Percentiles rank a stretch among this genome's conserved stretches.
phyloP scores from a whole-genome alignment of 2,797 vertebrate genomes.

The Leuciscus waleckii region DNA sequence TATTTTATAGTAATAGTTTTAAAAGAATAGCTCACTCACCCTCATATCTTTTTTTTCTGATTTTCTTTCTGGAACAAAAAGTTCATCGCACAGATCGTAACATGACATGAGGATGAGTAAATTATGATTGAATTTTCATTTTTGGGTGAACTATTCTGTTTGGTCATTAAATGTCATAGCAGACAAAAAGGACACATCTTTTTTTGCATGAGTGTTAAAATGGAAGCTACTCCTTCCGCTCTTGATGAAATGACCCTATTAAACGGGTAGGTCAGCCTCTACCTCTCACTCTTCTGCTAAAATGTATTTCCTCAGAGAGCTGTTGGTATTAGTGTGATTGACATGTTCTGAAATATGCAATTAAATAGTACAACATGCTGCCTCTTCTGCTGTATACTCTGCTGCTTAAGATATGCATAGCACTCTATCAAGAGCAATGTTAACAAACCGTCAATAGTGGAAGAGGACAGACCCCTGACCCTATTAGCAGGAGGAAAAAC shows the following conservation, averaged over 20 bases:
- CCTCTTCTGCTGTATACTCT: conserved; percentile 24
- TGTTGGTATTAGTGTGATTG: conserved; percentile 53
- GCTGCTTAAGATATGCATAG: conserved; percentile 47
- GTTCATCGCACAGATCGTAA: not conserved
- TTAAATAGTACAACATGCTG: conserved; percentile 46
- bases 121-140: not conserved
- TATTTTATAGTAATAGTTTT: not conserved
- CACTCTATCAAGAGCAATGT: conserved; percentile 52
- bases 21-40: not conserved
- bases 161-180: not conserved
- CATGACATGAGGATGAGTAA: not conserved
- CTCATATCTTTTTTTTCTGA: not conserved
- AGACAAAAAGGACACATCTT: conserved; percentile 1
- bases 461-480: conserved; percentile 68
- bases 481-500: conserved; percentile 65
- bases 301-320: conserved; percentile 31
- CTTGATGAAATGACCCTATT: conserved; percentile 31
- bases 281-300: conserved; percentile 30
- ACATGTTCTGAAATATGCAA: conserved; percentile 50
- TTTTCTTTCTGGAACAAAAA: not conserved
- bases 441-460: conserved; percentile 74
- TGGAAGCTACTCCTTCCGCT: conserved; percentile 4
- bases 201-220: conserved; percentile 10
- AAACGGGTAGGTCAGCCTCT: conserved; percentile 40
- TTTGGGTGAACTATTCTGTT: not conserved